Evolutionary conservation across 2,113 vertebrate species (phyloP), one percentile per base, ranked within the genome.

Genomic region (Addax nasomaculatus): DNA sequence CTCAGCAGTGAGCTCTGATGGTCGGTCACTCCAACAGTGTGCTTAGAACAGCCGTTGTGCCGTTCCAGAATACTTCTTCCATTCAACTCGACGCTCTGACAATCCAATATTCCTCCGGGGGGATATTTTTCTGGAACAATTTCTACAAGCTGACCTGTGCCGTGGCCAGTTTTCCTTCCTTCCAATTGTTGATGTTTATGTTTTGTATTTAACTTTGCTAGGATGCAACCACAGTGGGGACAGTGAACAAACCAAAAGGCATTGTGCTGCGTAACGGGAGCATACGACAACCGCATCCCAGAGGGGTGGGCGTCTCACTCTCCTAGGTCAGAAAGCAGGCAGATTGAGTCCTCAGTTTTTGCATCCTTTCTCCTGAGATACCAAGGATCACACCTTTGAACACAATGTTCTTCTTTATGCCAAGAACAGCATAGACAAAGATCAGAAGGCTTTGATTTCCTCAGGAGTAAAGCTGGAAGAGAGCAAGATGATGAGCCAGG

Each of bases 21-120:
- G 33, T 30, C 53, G 12, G 3, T 15, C 3, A 1, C 21, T 49
- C 14, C 1, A 2, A 51, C 25, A 49, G 2, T 3, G 80, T 15
- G 4, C 17, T 15, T 4, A 55, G 33, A 30, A 47, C 21, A 21
- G 43, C 30, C 0, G 12, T 6, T 39, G 36, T 11, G 4, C 21
- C 6, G 25, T 12, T 36, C 62, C 36, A 60, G 45, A 45, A 81
- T 6, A 2, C 17, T 5, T 83, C 43, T 43, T 79, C 64, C 33
- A 7, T 5, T 43, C 53, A 10, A 15, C 45, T 30, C 25, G 25
- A 19, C 0, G 12, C 78, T 86, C 12, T 29, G 47, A 30, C 15
- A 23, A 30, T 7, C 49, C 89, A 51, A 16, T 25, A 16, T 10
- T n/a, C 23, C 58, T 78, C 27, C 25, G 19, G 89, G 3, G 21